Evolutionary conservation across 2,113 vertebrate species (phyloP), one percentile per base, ranked within the genome.

Genomic region (Rousettus leschenaultii): DNA sequence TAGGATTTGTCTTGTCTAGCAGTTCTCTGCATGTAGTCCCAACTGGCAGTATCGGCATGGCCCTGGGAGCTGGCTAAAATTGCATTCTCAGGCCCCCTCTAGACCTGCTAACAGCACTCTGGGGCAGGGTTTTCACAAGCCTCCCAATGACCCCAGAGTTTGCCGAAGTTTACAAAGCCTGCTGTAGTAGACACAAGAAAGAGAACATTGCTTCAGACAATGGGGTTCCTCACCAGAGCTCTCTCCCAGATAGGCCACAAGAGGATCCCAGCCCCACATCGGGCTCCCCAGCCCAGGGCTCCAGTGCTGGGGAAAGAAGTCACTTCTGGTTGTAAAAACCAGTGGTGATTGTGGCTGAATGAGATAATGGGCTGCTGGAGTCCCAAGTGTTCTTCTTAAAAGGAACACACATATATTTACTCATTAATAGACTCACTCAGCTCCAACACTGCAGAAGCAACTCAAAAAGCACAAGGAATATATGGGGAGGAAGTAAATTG

Each of bases 91-190:
- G 48, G 30, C 28, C 38, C 24, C 26, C n/a, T 63, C 4, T 30
- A 26, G 51, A 33, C 12, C 51, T 61, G 24, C 33, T 38, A 5
- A 15, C 30, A 10, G 84, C 40, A n/a, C 74, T 61, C 51, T 70
- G n/a, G 40, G 35, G 9, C 0, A 0, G 21, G 13, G 40, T 26
- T 70, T 21, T 43, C n/a, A 3, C 28, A 26, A 40, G 24, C 21
- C 24, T 16, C 18, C 5, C 14, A 28, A 2, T 0, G 6, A 24
- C 35, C 30, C 30, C 38, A 1, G 7, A n/a, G 30, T 2, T 30
- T 4, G 0, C 24, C 73, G 33, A 51, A 9, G 75, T 16, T n/a
- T 7, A 2, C 13, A 2, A 19, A 22, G 15, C 33, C 13, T 6
- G 3, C 13, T 53, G 19, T 7, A 35, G 40, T 16, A 33, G 35